These are phyloP conservation scores for Drosophila greeni DNA, from an alignment of 2,888 invertebrate species.

Conservation along the genomic window DNA sequence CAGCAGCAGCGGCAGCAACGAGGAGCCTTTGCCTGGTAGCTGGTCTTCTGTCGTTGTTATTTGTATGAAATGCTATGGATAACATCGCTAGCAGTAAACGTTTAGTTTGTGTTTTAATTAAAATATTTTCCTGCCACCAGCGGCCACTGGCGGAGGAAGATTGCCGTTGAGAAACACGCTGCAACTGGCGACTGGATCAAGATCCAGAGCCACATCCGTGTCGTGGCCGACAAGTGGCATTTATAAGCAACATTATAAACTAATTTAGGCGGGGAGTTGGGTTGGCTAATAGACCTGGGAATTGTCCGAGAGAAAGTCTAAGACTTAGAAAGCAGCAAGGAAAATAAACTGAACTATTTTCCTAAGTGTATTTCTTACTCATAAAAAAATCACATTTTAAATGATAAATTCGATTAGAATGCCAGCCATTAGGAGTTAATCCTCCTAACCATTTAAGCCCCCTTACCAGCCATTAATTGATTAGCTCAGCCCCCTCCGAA, in stretches of 20 bases:
- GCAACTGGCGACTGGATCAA: conserved; percentile 48
- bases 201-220: conserved; percentile 61
- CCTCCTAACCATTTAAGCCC: conserved; percentile 26
- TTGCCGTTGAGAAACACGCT: conserved; percentile 38
- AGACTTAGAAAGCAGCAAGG: not conserved
- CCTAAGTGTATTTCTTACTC: not conserved
- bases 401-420: conserved; percentile 24
- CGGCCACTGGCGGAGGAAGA: conserved; percentile 18
- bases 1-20: conserved; percentile 5
- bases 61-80: conserved; percentile 57
- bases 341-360: not conserved
- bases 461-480: conserved; percentile 24
- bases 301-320: conserved; percentile 12
- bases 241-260: conserved; percentile 56
- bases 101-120: conserved; percentile 72
- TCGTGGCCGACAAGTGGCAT: conserved; percentile 63
- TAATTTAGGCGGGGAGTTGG: conserved; percentile 63
- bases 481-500: conserved; percentile 8
- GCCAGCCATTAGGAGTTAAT: conserved; percentile 25
- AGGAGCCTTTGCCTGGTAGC: conserved; percentile 53
- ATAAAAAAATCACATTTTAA: conserved; percentile 10
- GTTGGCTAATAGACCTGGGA: conserved; percentile 53
- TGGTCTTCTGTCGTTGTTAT: conserved; percentile 44
- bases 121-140: conserved; percentile 61
- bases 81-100: conserved; percentile 71